Conservation (phyloP, 2,113 vertebrate species). For the Mobula hypostoma region DNA sequence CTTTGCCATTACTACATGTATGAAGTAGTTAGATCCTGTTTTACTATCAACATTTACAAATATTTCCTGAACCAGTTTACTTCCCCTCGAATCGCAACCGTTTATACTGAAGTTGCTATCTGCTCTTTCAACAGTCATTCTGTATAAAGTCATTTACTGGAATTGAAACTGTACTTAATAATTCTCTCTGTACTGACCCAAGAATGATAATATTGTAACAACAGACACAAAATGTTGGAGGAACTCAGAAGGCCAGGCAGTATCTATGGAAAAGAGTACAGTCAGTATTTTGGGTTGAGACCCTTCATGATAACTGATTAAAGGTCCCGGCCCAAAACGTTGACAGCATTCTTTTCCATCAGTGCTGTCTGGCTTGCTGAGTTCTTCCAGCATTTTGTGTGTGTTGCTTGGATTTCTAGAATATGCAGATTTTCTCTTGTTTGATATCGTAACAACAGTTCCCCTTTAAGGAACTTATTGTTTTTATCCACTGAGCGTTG, state of each 20-base stretch:
- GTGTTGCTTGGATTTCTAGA: too few species aligned
- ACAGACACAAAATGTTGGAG: too few species aligned
- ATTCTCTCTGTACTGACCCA: background rate
- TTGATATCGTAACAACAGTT: background rate
- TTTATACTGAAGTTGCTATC: slow-evolving; percentile 45
- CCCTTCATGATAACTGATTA: too few species aligned
- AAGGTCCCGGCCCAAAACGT: too few species aligned
- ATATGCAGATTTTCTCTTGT: too few species aligned
- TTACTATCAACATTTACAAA: slow-evolving; percentile 64
- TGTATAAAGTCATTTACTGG: slow-evolving; percentile 12
- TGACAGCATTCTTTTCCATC: too few species aligned
- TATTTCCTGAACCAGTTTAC: slow-evolving; percentile 63
- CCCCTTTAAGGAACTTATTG: too few species aligned
- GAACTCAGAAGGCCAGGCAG: too few species aligned
- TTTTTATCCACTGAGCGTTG: background rate
- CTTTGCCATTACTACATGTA: slow-evolving; percentile 49
- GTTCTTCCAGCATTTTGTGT: too few species aligned
- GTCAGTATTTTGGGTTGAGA: too few species aligned
- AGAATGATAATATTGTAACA: background rate
- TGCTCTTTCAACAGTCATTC: slow-evolving; percentile 47
- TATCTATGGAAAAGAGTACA: too few species aligned
- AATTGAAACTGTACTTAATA: background rate
- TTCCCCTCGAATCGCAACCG: slow-evolving; percentile 51
- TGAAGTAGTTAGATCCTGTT: slow-evolving; percentile 53
- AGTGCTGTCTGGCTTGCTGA: too few species aligned